A percentile compares a stretch with the other conserved stretches of the same genome.
Conservation (phyloP, 2,113 vertebrate genomes). For the Lichenostomus cassidix region DNA sequence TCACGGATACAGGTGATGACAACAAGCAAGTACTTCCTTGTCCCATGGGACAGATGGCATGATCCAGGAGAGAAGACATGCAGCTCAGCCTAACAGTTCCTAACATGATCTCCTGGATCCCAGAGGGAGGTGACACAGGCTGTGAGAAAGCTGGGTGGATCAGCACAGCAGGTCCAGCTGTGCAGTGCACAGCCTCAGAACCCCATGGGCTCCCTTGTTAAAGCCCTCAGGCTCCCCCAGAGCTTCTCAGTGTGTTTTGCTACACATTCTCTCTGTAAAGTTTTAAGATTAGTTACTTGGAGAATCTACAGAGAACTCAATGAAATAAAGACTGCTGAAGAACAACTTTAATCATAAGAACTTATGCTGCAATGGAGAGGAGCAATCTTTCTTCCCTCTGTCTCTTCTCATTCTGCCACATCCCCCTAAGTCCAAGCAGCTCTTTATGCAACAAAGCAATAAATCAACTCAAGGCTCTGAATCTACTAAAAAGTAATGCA, state of each 20-base stretch:
- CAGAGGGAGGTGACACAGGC: accelerated
- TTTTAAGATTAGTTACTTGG: not conserved
- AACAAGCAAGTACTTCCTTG: not conserved
- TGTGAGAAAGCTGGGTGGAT: not conserved
- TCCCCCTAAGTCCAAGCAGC: not conserved
- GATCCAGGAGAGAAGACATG: not conserved
- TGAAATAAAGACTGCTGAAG: not conserved
- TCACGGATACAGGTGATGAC: not conserved
- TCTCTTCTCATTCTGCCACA: not conserved
- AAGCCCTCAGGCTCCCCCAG: not conserved
- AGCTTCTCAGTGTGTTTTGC: not conserved
- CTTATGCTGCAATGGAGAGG: accelerated
- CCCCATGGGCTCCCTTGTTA: not conserved
- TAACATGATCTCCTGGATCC: not conserved
- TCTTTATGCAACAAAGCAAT: not conserved
- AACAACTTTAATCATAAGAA: not conserved
- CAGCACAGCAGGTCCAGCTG: not conserved
- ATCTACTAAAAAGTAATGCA: not conserved
- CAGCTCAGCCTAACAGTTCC: not conserved
- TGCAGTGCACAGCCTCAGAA: not conserved
- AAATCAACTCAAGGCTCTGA: not conserved
- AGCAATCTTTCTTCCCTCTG: not conserved
- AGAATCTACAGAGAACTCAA: not conserved
- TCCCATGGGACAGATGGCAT: not conserved
- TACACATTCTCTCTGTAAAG: not conserved